Evolutionary conservation across 2,113 vertebrate genomes (phyloP).

Genomic region (Aegithalos caudatus): DNA sequence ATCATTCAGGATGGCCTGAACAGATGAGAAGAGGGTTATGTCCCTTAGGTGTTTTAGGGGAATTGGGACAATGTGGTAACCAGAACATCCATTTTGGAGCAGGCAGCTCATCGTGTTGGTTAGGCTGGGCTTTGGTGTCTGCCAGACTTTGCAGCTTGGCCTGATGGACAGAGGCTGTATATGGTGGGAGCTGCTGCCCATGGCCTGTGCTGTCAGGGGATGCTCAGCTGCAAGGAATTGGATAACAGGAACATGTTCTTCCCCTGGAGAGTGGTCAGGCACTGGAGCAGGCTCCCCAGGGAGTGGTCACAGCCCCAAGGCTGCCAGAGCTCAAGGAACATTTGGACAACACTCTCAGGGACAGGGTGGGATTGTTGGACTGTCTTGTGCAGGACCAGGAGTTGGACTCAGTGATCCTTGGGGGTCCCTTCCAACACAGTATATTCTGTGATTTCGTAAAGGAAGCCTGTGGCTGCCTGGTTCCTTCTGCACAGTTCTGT

Average conservation of each 20-base stretch:
- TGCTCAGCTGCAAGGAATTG: fast-evolving
- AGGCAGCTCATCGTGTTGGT: fast-evolving
- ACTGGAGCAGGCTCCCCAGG: background rate
- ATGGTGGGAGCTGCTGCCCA: background rate
- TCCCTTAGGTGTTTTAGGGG: background rate
- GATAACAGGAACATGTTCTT: background rate
- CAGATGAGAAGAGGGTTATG: background rate
- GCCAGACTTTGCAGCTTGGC: background rate
- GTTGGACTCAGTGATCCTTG: background rate
- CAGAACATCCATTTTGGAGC: background rate
- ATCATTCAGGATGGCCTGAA: background rate
- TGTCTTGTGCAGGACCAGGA: background rate
- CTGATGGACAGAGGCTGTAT: fast-evolving
- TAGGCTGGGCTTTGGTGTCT: background rate
- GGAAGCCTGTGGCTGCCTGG: background rate
- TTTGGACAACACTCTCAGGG: background rate
- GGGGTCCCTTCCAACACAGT: background rate
- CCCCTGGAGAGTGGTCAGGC: too few species aligned
- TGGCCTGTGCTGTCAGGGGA: background rate
- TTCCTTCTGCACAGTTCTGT: background rate
- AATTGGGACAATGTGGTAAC: background rate
- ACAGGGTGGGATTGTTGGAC: background rate
- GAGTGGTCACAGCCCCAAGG: background rate
- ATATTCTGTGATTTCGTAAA: background rate
- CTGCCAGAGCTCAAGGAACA: background rate